Conservation (phyloP, 2,888 invertebrate genomes). For the Drosophila falleni region DNA sequence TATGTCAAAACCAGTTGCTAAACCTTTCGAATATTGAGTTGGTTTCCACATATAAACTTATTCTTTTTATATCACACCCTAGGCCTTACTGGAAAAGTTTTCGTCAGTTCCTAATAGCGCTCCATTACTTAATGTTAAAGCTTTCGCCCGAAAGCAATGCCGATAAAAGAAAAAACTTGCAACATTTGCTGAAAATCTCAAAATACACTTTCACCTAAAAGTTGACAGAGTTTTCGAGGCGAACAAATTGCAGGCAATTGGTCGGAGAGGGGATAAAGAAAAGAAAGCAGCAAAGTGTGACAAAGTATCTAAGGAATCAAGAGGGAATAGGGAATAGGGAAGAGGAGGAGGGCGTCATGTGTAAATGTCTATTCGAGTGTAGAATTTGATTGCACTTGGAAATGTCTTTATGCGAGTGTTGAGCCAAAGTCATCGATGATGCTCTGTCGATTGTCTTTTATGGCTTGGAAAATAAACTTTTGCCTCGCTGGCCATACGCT, state of each 20-base stretch:
- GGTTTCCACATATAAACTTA: constrained; percentile 27
- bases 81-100: constrained; percentile 41
- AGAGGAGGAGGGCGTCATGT: constrained; percentile 43
- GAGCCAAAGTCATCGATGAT: constrained; percentile 69
- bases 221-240: constrained; percentile 55
- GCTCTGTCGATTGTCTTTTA: constrained; percentile 77
- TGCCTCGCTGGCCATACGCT: constrained; percentile 58
- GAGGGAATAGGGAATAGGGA: not conserved
- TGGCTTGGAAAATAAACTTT: constrained; percentile 83
- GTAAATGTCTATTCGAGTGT: constrained; percentile 79
- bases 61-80: constrained; percentile 35
- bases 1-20: constrained; percentile 18
- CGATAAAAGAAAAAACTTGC: constrained; percentile 63
- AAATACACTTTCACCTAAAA: constrained; percentile 71
- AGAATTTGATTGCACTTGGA: constrained; percentile 83
- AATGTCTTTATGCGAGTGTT: constrained; percentile 76
- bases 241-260: constrained; percentile 47
- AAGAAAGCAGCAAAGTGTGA: constrained; percentile 66
- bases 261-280: constrained; percentile 22
- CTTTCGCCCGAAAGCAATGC: constrained; percentile 50
- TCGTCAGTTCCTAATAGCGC: constrained; percentile 57
- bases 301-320: constrained; percentile 59
- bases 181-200: constrained; percentile 56
- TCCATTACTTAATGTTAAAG: constrained; percentile 75
- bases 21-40: constrained; percentile 24